A percentile compares a stretch with the other conserved stretches of the same genome.
Conservation (phyloP, 2,888 invertebrate species). For the Serripes groenlandicus region DNA sequence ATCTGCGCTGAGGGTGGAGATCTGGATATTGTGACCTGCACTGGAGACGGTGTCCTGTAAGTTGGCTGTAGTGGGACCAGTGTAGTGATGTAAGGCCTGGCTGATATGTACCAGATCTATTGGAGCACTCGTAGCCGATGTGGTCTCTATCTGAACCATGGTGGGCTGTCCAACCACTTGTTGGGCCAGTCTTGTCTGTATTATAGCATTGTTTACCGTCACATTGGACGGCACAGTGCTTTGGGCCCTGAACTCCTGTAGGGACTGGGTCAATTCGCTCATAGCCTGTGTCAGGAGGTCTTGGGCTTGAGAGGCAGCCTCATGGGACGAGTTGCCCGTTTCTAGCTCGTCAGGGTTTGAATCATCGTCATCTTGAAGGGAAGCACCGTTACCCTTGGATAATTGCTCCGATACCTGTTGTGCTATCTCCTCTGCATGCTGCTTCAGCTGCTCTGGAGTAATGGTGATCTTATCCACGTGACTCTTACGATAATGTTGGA, state of each 20-base stretch:
- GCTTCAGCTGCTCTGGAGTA: conserved; percentile 58
- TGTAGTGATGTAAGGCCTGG: conserved; percentile 76
- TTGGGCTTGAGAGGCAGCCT: conserved; percentile 75
- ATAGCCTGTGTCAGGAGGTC: conserved; percentile 87
- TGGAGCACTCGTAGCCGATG: conserved; percentile 69
- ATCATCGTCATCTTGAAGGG: conserved; percentile 53
- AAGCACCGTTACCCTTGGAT: conserved; percentile 16
- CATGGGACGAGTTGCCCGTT: neutral
- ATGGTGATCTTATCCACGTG: conserved; percentile 79
- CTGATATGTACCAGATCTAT: conserved; percentile 80
- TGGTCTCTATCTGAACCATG: conserved; percentile 75
- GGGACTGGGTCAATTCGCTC: conserved; percentile 85
- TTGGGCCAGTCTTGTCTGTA: conserved; percentile 26
- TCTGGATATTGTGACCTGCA: conserved; percentile 47
- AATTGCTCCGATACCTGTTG: conserved; percentile 34
- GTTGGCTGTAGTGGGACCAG: conserved; percentile 43
- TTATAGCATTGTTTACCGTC: neutral
- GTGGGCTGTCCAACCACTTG: conserved; percentile 65
- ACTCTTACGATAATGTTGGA: conserved; percentile 88
- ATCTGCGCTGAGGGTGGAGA: conserved; percentile 50
- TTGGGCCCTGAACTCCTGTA: conserved; percentile 57
- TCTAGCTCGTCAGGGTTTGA: conserved; percentile 10
- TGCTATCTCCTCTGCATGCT: conserved; percentile 35
- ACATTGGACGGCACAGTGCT: neutral
- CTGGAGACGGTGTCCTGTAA: conserved; percentile 65